Evolutionary conservation across 2,888 invertebrate genomes (phyloP).

Genomic region (Hedychridium roseum): DNA sequence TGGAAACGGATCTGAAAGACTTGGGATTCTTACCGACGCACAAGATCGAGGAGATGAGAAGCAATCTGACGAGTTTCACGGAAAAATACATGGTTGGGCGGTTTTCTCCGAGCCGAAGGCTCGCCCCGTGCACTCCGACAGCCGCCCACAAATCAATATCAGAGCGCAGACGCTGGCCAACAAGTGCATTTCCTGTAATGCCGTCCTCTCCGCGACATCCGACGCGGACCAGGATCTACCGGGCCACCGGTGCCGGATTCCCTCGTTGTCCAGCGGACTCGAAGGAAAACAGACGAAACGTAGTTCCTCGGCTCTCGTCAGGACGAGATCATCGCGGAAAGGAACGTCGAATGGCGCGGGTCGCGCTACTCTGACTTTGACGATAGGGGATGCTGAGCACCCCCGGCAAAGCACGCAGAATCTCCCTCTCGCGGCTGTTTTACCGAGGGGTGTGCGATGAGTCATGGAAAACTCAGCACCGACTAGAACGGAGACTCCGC

Average conservation of each 20-base stretch:
- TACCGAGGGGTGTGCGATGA: background rate
- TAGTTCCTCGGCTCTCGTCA: too few species aligned
- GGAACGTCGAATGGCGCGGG: too few species aligned
- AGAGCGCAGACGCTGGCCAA: conserved; percentile 42
- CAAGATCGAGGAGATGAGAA: conserved; percentile 54
- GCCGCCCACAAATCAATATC: conserved; percentile 49
- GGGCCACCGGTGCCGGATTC: background rate
- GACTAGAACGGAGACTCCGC: too few species aligned
- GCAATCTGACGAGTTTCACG: conserved; percentile 46
- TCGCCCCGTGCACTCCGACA: conserved; percentile 28
- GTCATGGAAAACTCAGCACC: too few species aligned
- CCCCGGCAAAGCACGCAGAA: background rate
- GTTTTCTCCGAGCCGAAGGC: conserved; percentile 22
- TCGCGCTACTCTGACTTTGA: background rate
- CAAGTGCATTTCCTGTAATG: conserved; percentile 44
- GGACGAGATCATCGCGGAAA: too few species aligned
- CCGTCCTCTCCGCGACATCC: conserved; percentile 20
- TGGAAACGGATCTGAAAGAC: background rate
- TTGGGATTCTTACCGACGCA: conserved; percentile 51
- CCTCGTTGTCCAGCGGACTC: background rate
- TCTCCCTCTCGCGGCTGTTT: background rate
- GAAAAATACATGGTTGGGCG: conserved; percentile 53
- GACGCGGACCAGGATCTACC: background rate
- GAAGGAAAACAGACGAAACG: too few species aligned
- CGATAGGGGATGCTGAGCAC: background rate